These are phyloP conservation scores for Brenthis hecate DNA, from an alignment of 2,888 invertebrate genomes.

Conservation along the genomic window DNA sequence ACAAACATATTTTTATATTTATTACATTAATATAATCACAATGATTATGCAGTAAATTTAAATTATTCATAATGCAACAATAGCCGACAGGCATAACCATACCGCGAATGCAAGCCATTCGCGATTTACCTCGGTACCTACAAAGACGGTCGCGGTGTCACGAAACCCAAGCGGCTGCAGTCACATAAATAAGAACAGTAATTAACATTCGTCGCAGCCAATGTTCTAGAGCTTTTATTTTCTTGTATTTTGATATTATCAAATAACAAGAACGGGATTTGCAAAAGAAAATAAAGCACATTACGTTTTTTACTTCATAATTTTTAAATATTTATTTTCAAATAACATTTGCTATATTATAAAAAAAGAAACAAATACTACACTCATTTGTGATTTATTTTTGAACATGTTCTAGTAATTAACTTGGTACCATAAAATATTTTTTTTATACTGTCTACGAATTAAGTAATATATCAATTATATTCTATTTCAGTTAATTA, in stretches of 20 bases:
- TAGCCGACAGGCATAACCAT: constrained; percentile 30
- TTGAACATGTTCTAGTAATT: too few species aligned
- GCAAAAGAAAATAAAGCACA: background rate
- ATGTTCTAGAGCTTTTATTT: constrained; percentile 38
- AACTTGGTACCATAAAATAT: too few species aligned
- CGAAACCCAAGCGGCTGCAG: constrained; percentile 62
- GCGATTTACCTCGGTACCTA: constrained; percentile 61
- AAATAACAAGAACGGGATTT: background rate
- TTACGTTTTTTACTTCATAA: too few species aligned
- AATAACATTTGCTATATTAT: too few species aligned
- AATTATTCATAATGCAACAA: too few species aligned
- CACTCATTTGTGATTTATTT: too few species aligned
- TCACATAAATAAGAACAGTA: constrained; percentile 70
- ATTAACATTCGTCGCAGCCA: constrained; percentile 67
- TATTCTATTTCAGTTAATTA: constrained; percentile 8
- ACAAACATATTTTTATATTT: too few species aligned
- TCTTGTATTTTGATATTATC: constrained; percentile 3
- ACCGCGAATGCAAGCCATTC: constrained; percentile 46
- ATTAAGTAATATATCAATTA: background rate
- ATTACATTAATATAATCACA: too few species aligned
- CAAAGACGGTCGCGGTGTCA: constrained; percentile 52
- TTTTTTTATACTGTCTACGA: too few species aligned
- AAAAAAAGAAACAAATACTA: too few species aligned
- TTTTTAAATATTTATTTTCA: too few species aligned
- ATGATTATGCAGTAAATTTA: too few species aligned